Evolutionary conservation across 2,888 invertebrate species (phyloP).

Genomic region (Arctia plantaginis): DNA sequence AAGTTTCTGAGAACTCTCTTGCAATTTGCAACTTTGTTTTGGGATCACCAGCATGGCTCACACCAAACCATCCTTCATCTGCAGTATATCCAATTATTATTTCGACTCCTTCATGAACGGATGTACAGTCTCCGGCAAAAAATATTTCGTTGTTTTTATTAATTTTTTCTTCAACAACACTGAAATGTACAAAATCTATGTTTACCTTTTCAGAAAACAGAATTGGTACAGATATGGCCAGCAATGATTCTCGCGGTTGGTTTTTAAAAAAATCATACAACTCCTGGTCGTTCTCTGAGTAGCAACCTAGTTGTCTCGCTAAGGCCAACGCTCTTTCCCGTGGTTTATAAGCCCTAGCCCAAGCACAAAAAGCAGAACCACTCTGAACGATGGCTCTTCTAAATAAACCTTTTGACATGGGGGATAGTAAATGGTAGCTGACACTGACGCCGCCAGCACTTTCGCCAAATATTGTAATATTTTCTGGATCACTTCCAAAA

Average conservation of each 20-base stretch:
- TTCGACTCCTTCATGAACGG: slow-evolving; percentile 82
- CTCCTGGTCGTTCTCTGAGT: slow-evolving; percentile 49
- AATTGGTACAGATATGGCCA: slow-evolving; percentile 22
- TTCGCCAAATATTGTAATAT: slow-evolving; percentile 59
- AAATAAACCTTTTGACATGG: slow-evolving; percentile 69
- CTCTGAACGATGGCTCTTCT: slow-evolving; percentile 87
- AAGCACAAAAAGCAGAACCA: slow-evolving; percentile 86
- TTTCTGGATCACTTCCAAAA: slow-evolving; percentile 53
- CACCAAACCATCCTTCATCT: slow-evolving; percentile 86
- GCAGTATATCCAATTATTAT: slow-evolving; percentile 89
- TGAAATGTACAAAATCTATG: slow-evolving; percentile 30
- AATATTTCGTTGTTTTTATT: slow-evolving; percentile 52
- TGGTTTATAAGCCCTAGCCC: slow-evolving; percentile 78
- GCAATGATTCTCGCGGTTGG: slow-evolving; percentile 39
- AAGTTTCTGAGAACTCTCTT: slow-evolving; percentile 47
- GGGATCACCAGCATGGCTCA: slow-evolving; percentile 24
- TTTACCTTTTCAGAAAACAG: slow-evolving; percentile 26
- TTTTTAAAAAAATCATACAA: slow-evolving; percentile 52
- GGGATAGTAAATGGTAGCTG: slow-evolving; percentile 65
- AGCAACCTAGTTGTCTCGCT: slow-evolving; percentile 50
- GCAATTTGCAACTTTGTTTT: slow-evolving; percentile 35
- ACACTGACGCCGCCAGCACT: slow-evolving; percentile 63
- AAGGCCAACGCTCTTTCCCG: slow-evolving; percentile 70
- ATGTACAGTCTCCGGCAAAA: slow-evolving; percentile 65
- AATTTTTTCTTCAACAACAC: slow-evolving; percentile 51